These are phyloP conservation scores for Copidosoma floridanum DNA, from an alignment of 1,140 invertebrate species.

Conservation along the genomic window DNA sequence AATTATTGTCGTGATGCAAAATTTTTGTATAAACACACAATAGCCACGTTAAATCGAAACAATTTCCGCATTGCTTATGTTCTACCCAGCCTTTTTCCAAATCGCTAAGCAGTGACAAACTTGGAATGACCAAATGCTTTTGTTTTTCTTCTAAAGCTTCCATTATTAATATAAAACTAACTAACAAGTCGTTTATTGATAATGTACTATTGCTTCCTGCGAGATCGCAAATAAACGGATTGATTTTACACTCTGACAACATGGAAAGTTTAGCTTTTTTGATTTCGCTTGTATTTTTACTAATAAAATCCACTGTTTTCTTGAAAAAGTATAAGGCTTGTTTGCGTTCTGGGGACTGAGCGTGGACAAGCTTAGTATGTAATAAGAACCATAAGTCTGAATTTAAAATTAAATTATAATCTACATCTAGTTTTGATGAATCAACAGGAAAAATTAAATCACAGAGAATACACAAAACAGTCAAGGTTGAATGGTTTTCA, in stretches of 20 bases:
- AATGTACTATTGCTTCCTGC: background rate
- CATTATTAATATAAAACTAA: conserved; percentile 54
- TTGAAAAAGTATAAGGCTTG: conserved; percentile 47
- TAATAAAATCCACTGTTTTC: conserved; percentile 36
- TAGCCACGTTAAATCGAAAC: conserved; percentile 47
- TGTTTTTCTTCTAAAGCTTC: conserved; percentile 65
- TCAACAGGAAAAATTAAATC: conserved; percentile 30
- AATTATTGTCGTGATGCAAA: conserved; percentile 52
- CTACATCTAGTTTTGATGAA: conserved; percentile 1
- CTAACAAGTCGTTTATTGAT: conserved; percentile 35
- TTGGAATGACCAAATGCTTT: conserved; percentile 60
- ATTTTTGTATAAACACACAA: conserved; percentile 50
- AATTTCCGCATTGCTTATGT: conserved; percentile 32
- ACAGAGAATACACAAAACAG: conserved; percentile 30
- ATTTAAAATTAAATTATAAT: conserved; percentile 23
- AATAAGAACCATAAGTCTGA: conserved; percentile 38
- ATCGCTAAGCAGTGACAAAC: conserved; percentile 48
- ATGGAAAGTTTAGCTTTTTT: background rate
- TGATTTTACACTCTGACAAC: conserved; percentile 13
- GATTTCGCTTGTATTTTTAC: conserved; percentile 12
- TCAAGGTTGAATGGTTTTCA: conserved; percentile 21
- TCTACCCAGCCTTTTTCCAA: conserved; percentile 35
- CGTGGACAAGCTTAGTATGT: conserved; percentile 29
- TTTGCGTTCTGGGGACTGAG: conserved; percentile 40
- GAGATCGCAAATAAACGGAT: conserved; percentile 34